These are phyloP conservation scores for Drosophila limbata DNA, from an alignment of 2,888 invertebrate genomes.

Conservation along the genomic window DNA sequence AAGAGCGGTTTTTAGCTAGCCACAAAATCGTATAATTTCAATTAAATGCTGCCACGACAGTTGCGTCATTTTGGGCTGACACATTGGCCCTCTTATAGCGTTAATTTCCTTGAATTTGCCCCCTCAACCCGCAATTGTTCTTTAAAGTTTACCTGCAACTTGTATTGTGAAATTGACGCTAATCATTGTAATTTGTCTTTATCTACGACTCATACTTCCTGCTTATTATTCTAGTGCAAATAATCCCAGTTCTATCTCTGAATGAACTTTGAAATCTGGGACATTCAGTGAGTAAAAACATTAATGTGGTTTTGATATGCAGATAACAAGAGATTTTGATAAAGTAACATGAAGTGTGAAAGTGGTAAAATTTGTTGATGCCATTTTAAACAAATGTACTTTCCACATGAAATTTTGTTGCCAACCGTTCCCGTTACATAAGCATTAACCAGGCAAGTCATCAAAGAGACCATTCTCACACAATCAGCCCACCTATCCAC, in stretches of 20 bases:
- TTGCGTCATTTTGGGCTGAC: slow-evolving; percentile 56
- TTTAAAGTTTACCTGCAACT: neutral
- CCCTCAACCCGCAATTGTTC: neutral
- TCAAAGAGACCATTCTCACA: slow-evolving; percentile 60
- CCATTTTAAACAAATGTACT: neutral
- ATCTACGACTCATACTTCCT: slow-evolving; percentile 18
- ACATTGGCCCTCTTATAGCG: slow-evolving; percentile 44
- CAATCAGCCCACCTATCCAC: slow-evolving; percentile 63
- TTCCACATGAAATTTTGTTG: slow-evolving; percentile 4
- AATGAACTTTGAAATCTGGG: neutral
- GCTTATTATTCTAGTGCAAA: neutral
- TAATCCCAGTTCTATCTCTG: neutral
- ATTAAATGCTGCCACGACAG: slow-evolving; percentile 37
- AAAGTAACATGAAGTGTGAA: neutral
- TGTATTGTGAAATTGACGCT: slow-evolving; percentile 53
- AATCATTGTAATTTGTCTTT: slow-evolving; percentile 65
- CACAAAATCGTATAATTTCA: slow-evolving; percentile 29
- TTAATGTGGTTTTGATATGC: neutral
- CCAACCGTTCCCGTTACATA: slow-evolving; percentile 46
- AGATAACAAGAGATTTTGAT: neutral
- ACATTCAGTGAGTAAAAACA: neutral
- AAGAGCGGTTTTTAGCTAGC: slow-evolving; percentile 4
- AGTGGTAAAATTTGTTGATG: neutral
- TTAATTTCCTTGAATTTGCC: slow-evolving; percentile 8
- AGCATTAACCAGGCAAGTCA: slow-evolving; percentile 50